Evolutionary conservation across 30 jellyfish, hydroid and myxozoan genomes (phyloP).

Genomic region (Nemopilema nomurai): DNA sequence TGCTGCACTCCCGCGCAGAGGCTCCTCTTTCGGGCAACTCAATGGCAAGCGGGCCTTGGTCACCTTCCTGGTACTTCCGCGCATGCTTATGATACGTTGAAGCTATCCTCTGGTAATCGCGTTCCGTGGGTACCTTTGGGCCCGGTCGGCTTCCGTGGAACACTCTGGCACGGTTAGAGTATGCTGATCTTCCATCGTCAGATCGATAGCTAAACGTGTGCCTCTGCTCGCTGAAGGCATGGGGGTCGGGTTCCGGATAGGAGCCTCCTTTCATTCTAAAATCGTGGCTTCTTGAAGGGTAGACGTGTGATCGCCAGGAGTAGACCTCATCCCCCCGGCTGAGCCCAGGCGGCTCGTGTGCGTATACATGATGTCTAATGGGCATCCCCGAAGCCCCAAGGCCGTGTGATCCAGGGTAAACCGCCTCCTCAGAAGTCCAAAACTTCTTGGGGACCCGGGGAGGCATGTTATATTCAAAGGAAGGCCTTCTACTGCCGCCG

Average conservation of each 20-base stretch:
- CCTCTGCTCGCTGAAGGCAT: slow-evolving; percentile 2
- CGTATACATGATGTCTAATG: slow-evolving; percentile 19
- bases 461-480: neutral
- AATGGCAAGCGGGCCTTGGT: neutral
- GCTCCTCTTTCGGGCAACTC: neutral
- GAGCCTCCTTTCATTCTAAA: slow-evolving; percentile 11
- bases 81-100: neutral
- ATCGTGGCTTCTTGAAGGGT: slow-evolving; percentile 20
- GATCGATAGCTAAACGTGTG: slow-evolving; percentile 4
- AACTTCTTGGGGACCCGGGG: slow-evolving; percentile 48
- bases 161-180: slow-evolving; percentile 8
- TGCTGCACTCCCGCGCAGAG: neutral
- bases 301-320: slow-evolving; percentile 24
- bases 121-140: slow-evolving; percentile 11
- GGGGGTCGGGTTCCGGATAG: slow-evolving; percentile 18
- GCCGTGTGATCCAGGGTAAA: neutral
- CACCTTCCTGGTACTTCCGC: slow-evolving; percentile 25
- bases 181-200: slow-evolving; percentile 18
- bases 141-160: neutral
- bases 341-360: neutral
- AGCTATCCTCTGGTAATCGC: slow-evolving; percentile 35
- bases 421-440: slow-evolving; percentile 39
- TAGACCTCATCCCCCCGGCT: slow-evolving; percentile 27
- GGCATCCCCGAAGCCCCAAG: neutral
- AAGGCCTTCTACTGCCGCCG: neutral